These are phyloP conservation scores for Peromyscus melanophrys DNA, from an alignment of 2,797 vertebrate species.

Conservation along the genomic window DNA sequence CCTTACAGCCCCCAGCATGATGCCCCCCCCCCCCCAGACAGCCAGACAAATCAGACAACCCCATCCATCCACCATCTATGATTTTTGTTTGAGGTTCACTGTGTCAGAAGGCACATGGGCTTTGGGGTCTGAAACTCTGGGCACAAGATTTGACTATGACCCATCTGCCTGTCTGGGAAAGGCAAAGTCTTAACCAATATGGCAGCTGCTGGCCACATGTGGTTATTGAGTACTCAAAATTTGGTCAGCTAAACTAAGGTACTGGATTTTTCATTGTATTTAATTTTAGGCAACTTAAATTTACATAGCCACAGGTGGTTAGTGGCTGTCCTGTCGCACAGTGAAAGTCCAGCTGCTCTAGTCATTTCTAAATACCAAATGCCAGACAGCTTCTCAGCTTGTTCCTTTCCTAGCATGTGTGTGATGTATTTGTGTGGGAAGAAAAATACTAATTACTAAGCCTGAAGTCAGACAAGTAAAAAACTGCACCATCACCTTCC, in stretches of 20 bases:
- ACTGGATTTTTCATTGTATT: constrained; percentile 35
- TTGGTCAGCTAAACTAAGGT: constrained; percentile 42
- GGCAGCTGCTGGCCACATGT: neutral
- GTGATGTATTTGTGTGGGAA: neutral
- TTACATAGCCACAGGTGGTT: neutral
- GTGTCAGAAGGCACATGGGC: neutral
- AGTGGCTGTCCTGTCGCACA: neutral
- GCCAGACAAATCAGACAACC: neutral
- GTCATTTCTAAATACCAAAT: neutral
- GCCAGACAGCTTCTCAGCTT: neutral
- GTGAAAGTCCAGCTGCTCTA: neutral
- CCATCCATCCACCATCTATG: neutral
- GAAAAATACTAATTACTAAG: constrained; percentile 36
- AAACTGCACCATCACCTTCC: neutral
- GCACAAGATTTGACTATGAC: neutral
- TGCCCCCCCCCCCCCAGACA: neutral
- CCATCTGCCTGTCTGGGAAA: neutral
- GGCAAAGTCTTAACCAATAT: neutral
- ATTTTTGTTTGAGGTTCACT: constrained; percentile 17
- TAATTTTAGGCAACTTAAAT: constrained; percentile 48
- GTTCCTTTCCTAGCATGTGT: constrained; percentile 10
- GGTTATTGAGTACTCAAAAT: neutral
- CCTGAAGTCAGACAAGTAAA: constrained; percentile 46
- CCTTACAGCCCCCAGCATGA: neutral
- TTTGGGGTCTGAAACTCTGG: constrained; percentile 30